These are phyloP conservation scores for Spinus pinus DNA, from an alignment of 2,797 vertebrate genomes.

Conservation along the genomic window DNA sequence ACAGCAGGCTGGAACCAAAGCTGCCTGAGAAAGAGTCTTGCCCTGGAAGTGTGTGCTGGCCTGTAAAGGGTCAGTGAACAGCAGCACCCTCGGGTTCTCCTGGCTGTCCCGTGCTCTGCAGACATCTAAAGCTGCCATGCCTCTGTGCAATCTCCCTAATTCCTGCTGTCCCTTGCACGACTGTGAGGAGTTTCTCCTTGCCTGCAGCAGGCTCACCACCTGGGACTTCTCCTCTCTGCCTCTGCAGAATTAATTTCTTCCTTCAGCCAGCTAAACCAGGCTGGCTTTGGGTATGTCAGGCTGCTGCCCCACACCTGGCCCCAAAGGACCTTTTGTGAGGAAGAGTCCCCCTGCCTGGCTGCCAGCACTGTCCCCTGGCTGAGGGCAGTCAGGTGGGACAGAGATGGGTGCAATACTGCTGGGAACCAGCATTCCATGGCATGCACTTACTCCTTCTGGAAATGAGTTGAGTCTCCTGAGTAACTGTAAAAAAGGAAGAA, in stretches of 20 bases:
- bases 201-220: neutral
- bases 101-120: accelerated
- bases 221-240: neutral
- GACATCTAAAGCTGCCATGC: neutral
- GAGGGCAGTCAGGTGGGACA: neutral
- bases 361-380: neutral
- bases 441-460: neutral
- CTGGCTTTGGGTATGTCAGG: neutral
- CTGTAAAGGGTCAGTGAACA: accelerated
- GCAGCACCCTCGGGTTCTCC: neutral
- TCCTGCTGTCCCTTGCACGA: accelerated
- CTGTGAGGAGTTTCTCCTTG: neutral
- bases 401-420: neutral
- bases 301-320: neutral
- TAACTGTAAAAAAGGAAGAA: neutral
- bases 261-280: neutral
- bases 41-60: neutral
- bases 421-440: neutral
- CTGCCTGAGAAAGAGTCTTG: neutral
- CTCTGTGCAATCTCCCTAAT: neutral
- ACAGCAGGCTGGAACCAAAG: neutral
- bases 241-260: neutral
- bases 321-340: neutral
- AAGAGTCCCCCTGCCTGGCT: neutral
- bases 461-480: neutral